Base-by-base conservation (phyloP, 2,888 invertebrate species). In the Fragum fragum region DNA sequence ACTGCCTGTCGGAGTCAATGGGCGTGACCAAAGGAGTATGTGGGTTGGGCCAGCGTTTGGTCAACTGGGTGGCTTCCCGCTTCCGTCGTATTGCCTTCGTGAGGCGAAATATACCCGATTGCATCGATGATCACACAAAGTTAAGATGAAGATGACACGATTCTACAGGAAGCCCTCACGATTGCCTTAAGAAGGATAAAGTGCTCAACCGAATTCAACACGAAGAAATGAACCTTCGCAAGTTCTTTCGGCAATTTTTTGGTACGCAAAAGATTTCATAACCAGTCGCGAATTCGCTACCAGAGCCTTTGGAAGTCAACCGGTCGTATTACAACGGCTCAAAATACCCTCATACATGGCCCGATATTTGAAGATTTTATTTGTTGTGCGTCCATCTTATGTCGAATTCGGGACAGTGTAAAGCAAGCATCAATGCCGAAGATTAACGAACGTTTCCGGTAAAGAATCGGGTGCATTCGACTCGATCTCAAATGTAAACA, bases 271-370 rank as follows among this genome's bases (percentile, higher is more conserved):
- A 76, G 69, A 73, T 73, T 81, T 76, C 70, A 66, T 52, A 55
- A 74, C 47, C 77, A 66, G 74, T 81, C 74, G 73, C 77, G 73
- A 81, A 68, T 70, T 77, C 78, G 63, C 78, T 75, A 71, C 71
- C 72, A 72, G 61, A 79, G 76, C 78, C 82, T 61, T 75, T 72
- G 55, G 72, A 78, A 75, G 29, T 74, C 32, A n/a, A 66, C 72
- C 57, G 68, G 52, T 23, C 53, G 52, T 75, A 74, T 78, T 78
- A 77, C 78, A 74, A 77, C 78, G 68, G 73, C 73, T 42, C 29
- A 76, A 80, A 57, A 72, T 71, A 55, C 21, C 55, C 69, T 70
- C 23, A 70, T 74, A 70, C 68, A 59, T 73, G 68, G 59, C 69
- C 73, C 69, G 74, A 79, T 74, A 53, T 53, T 70, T 61, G 59